Conservation (phyloP, 2,888 invertebrate species). For the Theristus sp. region DNA sequence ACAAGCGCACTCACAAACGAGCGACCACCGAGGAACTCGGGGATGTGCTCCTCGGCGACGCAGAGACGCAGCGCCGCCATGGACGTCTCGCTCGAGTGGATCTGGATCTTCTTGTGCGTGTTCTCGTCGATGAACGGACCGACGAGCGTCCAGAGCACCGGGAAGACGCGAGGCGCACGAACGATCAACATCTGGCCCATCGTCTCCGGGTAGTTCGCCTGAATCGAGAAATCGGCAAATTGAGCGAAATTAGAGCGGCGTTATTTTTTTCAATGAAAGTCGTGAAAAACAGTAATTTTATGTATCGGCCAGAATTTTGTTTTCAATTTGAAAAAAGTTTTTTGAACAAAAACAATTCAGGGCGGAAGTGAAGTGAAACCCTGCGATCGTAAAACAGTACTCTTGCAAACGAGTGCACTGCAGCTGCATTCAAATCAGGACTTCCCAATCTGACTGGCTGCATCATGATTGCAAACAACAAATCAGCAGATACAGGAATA, state of each 20-base stretch:
- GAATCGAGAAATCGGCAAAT: too few relatives aligned
- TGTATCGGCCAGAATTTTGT: too few relatives aligned
- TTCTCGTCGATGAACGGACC: conserved; percentile 86
- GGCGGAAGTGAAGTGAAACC: too few relatives aligned
- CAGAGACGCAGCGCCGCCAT: conserved; percentile 61
- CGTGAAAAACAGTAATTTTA: not conserved
- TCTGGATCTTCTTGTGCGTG: conserved; percentile 42
- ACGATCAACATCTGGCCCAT: conserved; percentile 76
- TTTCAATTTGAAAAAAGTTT: too few relatives aligned
- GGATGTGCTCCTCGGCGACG: conserved; percentile 62
- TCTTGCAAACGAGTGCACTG: too few relatives aligned
- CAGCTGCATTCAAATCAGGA: too few relatives aligned
- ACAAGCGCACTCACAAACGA: conserved; percentile 47
- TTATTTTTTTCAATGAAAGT: not conserved
- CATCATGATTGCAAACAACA: too few relatives aligned
- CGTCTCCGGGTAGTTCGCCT: conserved; percentile 84
- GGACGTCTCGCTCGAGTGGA: conserved; percentile 50
- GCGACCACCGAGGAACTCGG: conserved; percentile 76
- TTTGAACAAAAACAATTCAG: too few relatives aligned
- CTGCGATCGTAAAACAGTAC: too few relatives aligned
- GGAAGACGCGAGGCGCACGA: conserved; percentile 76
- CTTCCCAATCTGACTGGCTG: too few relatives aligned
- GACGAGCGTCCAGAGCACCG: conserved; percentile 81
- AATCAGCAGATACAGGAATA: too few relatives aligned
- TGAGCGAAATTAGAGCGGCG: too few relatives aligned